phyloP scores from a whole-genome alignment of 2,113 vertebrate species.

The Phalacrocorax carbo region DNA sequence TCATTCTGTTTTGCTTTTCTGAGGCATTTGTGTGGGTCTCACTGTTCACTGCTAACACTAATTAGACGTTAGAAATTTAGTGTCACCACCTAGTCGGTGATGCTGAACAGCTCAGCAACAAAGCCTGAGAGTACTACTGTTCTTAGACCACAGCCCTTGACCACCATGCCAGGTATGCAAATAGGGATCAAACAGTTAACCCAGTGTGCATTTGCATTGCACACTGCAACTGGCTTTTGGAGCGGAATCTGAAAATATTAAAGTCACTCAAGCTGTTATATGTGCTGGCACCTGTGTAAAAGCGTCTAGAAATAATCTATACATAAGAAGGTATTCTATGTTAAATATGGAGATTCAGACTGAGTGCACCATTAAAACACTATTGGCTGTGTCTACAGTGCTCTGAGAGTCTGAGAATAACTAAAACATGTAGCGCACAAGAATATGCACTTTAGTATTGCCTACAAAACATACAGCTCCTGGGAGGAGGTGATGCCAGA shows the following conservation, averaged over 20 bases:
- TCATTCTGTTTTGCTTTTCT: background rate
- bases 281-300: background rate
- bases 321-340: background rate
- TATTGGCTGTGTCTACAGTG: background rate
- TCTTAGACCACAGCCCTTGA: background rate
- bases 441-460: background rate
- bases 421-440: background rate
- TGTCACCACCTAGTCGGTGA: background rate
- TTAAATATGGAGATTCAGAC: background rate
- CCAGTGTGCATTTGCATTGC: background rate
- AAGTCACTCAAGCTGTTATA: background rate
- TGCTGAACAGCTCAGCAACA: background rate
- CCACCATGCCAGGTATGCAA: background rate
- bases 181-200: background rate
- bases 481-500: background rate
- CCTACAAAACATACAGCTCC: background rate
- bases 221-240: background rate
- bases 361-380: rapidly evolving
- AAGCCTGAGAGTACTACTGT: background rate
- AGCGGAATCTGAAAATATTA: background rate
- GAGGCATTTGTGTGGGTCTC: background rate
- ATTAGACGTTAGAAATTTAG: background rate
- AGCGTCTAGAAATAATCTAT: background rate
- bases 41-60: background rate
- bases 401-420: background rate